Conservation (phyloP, 2,113 vertebrate genomes). For the Cervus canadensis region DNA sequence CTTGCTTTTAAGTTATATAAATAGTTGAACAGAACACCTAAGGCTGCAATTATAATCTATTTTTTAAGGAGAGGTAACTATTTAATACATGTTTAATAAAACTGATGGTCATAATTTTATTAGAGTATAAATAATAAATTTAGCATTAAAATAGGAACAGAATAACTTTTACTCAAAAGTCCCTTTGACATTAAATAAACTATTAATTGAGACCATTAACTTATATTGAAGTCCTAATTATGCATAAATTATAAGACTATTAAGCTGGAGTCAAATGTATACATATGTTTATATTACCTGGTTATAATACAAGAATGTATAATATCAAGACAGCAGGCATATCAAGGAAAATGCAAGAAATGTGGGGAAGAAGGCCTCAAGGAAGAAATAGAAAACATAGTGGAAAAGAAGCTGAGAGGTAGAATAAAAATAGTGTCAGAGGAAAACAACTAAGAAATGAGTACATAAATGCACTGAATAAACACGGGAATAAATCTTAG, state of each 20-base stretch:
- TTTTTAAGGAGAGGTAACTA: not conserved
- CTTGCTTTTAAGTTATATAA: not conserved
- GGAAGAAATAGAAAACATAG: not conserved
- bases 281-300: not conserved
- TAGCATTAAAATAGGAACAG: not conserved
- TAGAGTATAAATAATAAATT: not conserved
- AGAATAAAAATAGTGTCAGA: not conserved
- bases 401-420: not conserved
- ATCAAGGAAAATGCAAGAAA: not conserved
- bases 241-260: not conserved
- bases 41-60: not conserved
- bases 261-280: not conserved
- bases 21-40: not conserved
- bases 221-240: not conserved
- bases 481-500: not conserved
- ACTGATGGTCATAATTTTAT: not conserved
- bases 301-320: not conserved
- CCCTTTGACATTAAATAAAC: not conserved
- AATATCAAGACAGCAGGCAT: not conserved
- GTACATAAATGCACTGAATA: not conserved
- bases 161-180: not conserved
- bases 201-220: not conserved
- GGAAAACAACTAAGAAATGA: not conserved
- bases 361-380: not conserved
- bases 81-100: not conserved